Base-by-base conservation (phyloP, 2,797 vertebrate genomes). In the Rhynchonycteris naso region DNA sequence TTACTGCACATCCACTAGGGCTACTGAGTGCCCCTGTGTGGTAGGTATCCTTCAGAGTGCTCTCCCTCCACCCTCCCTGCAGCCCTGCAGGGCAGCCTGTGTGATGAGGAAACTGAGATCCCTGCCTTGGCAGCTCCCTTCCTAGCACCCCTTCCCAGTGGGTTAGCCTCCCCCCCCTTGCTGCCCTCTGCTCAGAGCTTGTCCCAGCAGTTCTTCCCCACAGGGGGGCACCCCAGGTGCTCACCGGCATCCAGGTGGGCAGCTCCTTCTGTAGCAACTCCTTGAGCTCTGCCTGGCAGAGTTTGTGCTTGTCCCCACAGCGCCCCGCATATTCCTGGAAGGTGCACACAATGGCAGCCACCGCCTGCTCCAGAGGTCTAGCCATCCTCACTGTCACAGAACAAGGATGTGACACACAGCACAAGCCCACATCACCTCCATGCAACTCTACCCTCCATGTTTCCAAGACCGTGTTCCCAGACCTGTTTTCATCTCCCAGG, bases 221-320 rank as follows among this genome's bases (percentile, higher is more conserved):
- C 1, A 4, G 58, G 13, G 21, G 2, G 22, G 8, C 14, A 1
- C 12, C 38, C 59, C 1, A 1, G 10, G 5, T 1, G 54, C 97
- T 97, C 65, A 99, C 98, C 72, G 90, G 47, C 30, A 97, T 0
- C 1, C 98, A 52, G 0, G 95, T 95, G 68, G 97, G 97, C 58
- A 99, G 8, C 94, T 99, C 98, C 12, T 94, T 97, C 83, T 98
- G 76, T 26, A 99, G 92, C 94, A 99, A 90, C 0, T 98, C 98
- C 76, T 98, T 98, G 87, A 99, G 97, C 97, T 99, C 98, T 0
- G 0, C 43, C 78, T 98, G 98, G 76, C 75, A 98, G 95, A 99
- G 98, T 0, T 90, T 97, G 74, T 13, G 0, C 1, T 52, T 78
- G 95, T 98, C 97, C 50, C 98, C 97, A 1, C 66, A 69, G 38